Conservation (phyloP, 2,797 vertebrate species). For the Acipenser ruthenus region DNA sequence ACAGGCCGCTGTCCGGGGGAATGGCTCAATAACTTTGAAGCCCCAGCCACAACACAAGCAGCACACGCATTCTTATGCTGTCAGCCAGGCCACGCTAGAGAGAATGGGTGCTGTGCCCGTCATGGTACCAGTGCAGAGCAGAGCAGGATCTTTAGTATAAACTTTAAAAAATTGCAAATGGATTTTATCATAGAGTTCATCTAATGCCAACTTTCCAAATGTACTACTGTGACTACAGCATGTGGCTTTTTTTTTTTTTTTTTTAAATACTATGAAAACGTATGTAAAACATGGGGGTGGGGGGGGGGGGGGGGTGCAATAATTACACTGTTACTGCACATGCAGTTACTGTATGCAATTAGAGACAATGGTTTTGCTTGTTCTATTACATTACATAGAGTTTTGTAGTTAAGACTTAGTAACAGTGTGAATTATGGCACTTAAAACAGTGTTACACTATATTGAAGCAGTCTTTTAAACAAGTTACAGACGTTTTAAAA, state of each 20-base stretch:
- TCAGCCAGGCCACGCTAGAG: slow-evolving; percentile 89
- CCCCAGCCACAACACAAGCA: slow-evolving; percentile 41
- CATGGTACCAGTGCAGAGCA: slow-evolving; percentile 93
- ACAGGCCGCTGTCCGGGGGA: slow-evolving; percentile 70
- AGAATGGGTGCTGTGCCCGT: slow-evolving; percentile 89
- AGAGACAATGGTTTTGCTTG: too few relatives aligned
- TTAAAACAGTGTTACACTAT: slow-evolving; percentile 12
- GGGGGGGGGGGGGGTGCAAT: too few relatives aligned
- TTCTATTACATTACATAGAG: too few relatives aligned
- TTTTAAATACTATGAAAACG: neutral
- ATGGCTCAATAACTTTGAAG: slow-evolving; percentile 75
- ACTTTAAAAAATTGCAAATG: slow-evolving; percentile 23
- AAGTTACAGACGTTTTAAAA: slow-evolving; percentile 16
- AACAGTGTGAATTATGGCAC: neutral
- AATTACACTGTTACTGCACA: too few relatives aligned
- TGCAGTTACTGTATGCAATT: too few relatives aligned
- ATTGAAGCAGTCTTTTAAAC: neutral
- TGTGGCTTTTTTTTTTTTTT: slow-evolving; percentile 15
- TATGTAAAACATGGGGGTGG: too few relatives aligned
- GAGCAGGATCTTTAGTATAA: slow-evolving; percentile 89
- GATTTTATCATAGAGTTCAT: slow-evolving; percentile 46
- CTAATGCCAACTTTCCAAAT: slow-evolving; percentile 46
- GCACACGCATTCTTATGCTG: slow-evolving; percentile 74
- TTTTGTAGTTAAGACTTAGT: too few relatives aligned
- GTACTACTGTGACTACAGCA: slow-evolving; percentile 23